Conservation (phyloP, 2,797 vertebrate species). For the Notolepis coatsorum region DNA sequence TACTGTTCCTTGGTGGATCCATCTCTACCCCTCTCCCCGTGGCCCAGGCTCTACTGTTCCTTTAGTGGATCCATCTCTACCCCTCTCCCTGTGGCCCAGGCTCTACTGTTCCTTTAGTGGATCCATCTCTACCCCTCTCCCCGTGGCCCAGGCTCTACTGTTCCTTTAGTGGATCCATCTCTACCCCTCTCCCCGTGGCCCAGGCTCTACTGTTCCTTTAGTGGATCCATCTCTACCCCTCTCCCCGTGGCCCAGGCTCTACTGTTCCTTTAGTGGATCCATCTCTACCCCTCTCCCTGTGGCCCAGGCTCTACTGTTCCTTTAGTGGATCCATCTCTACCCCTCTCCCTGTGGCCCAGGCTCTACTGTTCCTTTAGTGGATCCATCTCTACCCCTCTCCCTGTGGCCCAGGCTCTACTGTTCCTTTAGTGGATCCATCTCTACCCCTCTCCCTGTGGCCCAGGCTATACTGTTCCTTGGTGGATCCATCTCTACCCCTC, state of each 20-base stretch:
- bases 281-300: conserved; percentile 62
- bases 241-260: conserved; percentile 68
- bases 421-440: no score
- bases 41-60: conserved; percentile 73
- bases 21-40: conserved; percentile 62
- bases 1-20: conserved; percentile 80
- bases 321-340: no score
- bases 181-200: conserved; percentile 64
- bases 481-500: no score
- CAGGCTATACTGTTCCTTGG: conserved; percentile 76
- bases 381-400: no score
- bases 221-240: no score
- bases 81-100: conserved; percentile 63
- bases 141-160: conserved; percentile 69
- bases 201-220: conserved; percentile 74
- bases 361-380: conserved; percentile 77
- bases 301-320: conserved; percentile 73
- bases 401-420: conserved; percentile 69
- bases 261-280: no score
- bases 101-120: conserved; percentile 77
- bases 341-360: conserved; percentile 63
- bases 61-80: no score
- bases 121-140: no score
- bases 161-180: no score
- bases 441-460: conserved; percentile 64